phyloP scores from a whole-genome alignment of 1,140 invertebrate species.

The Leptinotarsa undecemlineata region DNA sequence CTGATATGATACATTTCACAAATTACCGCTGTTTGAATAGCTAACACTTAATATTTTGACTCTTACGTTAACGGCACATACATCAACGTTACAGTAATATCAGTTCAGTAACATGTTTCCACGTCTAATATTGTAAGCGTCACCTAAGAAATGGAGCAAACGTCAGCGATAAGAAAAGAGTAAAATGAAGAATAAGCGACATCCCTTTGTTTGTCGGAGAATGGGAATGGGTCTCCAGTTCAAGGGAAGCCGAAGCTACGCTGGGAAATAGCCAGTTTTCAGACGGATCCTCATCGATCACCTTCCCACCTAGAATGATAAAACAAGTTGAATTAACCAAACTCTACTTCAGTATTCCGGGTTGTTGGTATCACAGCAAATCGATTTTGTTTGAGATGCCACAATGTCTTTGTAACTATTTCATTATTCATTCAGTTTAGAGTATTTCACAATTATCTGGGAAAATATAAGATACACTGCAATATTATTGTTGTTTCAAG shows the following conservation, averaged over 20 bases:
- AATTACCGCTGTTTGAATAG: background rate
- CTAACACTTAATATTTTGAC: background rate
- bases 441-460: too few relatives aligned
- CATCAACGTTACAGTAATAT: background rate
- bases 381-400: too few relatives aligned
- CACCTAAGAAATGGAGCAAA: conserved; percentile 39
- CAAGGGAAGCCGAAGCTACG: conserved; percentile 45
- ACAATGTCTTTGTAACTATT: too few relatives aligned
- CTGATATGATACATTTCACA: background rate
- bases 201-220: conserved; percentile 16
- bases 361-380: too few relatives aligned
- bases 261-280: conserved; percentile 48
- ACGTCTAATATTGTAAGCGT: conserved; percentile 29
- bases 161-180: conserved; percentile 29
- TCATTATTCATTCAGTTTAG: too few relatives aligned
- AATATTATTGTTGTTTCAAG: too few relatives aligned
- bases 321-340: conserved; percentile 8
- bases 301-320: conserved; percentile 22
- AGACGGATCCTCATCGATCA: conserved; percentile 41
- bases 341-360: too few relatives aligned
- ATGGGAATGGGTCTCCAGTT: conserved; percentile 41
- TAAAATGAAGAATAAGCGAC: conserved; percentile 30
- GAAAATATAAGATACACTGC: too few relatives aligned
- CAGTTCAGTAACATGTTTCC: background rate
- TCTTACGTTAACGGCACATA: background rate